Conservation (phyloP, 2,797 vertebrate genomes). For the Coluber constrictor region DNA sequence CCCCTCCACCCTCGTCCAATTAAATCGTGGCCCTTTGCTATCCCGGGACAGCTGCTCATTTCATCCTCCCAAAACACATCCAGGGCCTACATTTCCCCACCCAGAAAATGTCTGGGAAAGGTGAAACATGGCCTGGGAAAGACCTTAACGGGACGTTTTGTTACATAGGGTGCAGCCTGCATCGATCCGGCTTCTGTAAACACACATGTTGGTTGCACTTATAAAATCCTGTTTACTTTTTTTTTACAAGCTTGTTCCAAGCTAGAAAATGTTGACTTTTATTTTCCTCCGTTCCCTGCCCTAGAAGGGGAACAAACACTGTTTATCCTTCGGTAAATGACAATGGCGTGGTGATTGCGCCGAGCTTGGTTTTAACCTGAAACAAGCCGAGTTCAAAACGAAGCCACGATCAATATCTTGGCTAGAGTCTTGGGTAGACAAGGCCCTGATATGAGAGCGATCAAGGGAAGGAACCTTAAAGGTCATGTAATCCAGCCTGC, state of each 20-base stretch:
- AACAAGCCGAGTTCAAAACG: not conserved
- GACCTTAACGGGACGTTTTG: not conserved
- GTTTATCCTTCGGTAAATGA: not conserved
- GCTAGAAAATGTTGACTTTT: not conserved
- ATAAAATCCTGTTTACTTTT: not conserved
- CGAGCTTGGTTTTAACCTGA: not conserved
- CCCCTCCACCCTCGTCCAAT: too few species aligned
- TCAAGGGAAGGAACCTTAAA: not conserved
- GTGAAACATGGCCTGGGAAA: not conserved
- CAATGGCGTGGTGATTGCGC: not conserved
- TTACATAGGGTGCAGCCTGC: not conserved
- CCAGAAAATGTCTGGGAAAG: not conserved
- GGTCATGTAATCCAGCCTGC: not conserved
- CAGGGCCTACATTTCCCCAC: not conserved
- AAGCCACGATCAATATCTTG: not conserved
- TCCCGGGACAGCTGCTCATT: not conserved
- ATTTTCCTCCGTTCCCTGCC: not conserved
- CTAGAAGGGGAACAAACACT: not conserved
- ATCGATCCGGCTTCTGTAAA: not conserved
- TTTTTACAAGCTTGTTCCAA: not conserved
- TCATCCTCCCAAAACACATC: not conserved
- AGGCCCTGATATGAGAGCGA: not conserved
- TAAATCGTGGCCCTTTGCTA: not conserved
- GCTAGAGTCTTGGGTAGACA: not conserved
- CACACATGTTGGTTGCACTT: not conserved